Evolutionary conservation across 2,888 invertebrate species (phyloP).

Genomic region (Pandemis heparana): DNA sequence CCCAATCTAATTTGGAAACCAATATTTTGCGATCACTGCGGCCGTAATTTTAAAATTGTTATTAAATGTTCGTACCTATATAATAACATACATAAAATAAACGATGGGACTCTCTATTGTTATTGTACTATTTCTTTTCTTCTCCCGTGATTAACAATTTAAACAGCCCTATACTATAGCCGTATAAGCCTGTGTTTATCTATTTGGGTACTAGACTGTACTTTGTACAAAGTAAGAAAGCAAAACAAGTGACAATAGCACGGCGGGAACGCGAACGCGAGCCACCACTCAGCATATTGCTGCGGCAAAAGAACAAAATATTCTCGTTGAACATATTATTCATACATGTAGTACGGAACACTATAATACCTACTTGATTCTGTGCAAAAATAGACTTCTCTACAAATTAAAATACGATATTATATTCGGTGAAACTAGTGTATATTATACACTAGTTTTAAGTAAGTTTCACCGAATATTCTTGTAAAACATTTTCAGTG

Average conservation of each 20-base stretch:
- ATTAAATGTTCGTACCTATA: too few relatives aligned
- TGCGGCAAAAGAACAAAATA: constrained; percentile 60
- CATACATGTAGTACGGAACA: background rate
- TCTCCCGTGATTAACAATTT: background rate
- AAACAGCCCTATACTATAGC: background rate
- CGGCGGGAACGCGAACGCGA: constrained; percentile 32
- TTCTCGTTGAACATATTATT: constrained; percentile 25
- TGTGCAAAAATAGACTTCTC: background rate
- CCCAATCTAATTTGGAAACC: too few relatives aligned
- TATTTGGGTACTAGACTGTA: background rate
- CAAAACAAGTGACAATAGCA: constrained; percentile 48
- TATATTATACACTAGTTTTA: too few relatives aligned
- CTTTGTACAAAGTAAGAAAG: constrained; percentile 47
- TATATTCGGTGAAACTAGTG: too few relatives aligned
- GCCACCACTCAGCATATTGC: constrained; percentile 71
- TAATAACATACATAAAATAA: too few relatives aligned
- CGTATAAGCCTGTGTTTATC: background rate
- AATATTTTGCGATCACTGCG: too few relatives aligned
- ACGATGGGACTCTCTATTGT: too few relatives aligned
- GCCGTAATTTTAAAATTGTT: too few relatives aligned
- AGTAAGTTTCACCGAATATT: too few relatives aligned
- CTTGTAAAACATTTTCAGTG: too few relatives aligned
- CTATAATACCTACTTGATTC: background rate
- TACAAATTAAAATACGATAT: too few relatives aligned
- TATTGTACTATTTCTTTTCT: constrained; percentile 23